Percentiles rank a stretch among this genome's conserved stretches.
Evolutionary conservation across 2,113 vertebrate genomes (phyloP).

Genomic region (Sinocyclocheilus rhinocerous): DNA sequence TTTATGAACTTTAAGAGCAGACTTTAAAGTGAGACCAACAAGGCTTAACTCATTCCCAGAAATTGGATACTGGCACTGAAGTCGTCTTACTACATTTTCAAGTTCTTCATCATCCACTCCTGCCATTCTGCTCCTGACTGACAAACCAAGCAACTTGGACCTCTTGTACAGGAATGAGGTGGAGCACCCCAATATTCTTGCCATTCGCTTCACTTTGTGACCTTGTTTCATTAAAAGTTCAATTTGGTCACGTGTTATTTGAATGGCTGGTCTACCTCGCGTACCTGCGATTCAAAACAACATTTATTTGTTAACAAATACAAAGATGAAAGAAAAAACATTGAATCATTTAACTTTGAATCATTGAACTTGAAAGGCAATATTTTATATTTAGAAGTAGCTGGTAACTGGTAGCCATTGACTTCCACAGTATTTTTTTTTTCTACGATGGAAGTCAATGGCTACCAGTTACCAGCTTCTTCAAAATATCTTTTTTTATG

Average conservation of each 20-base stretch:
- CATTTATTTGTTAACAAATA: background rate
- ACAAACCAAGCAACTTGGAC: slow-evolving; percentile 25
- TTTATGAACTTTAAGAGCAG: no score
- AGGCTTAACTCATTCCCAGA: background rate
- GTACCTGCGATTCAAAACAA: background rate
- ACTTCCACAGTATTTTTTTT: no score
- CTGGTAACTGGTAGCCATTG: no score
- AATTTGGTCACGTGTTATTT: background rate
- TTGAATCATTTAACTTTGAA: no score
- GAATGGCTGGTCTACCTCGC: slow-evolving; percentile 11
- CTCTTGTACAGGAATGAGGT: slow-evolving; percentile 16
- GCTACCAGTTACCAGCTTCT: no score
- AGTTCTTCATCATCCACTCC: no score
- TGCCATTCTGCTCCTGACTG: slow-evolving; percentile 23
- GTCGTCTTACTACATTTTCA: slow-evolving; percentile 17
- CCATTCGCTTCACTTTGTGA: no score
- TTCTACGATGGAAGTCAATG: no score
- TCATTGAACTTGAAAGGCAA: no score
- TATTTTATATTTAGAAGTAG: no score
- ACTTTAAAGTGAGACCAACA: background rate
- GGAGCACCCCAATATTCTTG: background rate
- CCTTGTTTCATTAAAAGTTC: background rate
- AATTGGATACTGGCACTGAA: slow-evolving; percentile 4
- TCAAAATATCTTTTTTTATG: no score
- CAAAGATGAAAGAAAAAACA: no score